A percentile compares a stretch with the other conserved stretches of the same genome.
Conservation (phyloP, 2,888 invertebrate genomes). For the Tribolium freemani region DNA sequence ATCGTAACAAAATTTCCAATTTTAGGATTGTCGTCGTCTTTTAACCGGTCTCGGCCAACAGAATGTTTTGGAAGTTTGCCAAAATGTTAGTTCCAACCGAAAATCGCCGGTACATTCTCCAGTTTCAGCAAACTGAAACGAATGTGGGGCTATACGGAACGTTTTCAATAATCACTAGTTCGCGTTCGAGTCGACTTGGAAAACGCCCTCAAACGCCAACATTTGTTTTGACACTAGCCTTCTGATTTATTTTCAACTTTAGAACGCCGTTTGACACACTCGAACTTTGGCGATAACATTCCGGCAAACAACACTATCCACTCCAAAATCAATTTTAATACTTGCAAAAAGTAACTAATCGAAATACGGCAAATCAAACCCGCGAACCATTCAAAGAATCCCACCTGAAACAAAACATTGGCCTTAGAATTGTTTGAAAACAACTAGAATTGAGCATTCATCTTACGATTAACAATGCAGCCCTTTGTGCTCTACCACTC, state of each 20-base stretch:
- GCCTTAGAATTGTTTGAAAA: slow-evolving; percentile 40
- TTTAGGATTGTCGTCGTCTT: slow-evolving; percentile 58
- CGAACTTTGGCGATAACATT: too few species aligned
- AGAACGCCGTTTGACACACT: slow-evolving; percentile 46
- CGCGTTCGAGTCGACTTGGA: slow-evolving; percentile 51
- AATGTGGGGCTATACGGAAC: slow-evolving; percentile 58
- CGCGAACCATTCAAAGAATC: slow-evolving; percentile 22
- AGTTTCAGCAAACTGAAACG: slow-evolving; percentile 61
- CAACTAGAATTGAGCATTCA: slow-evolving; percentile 46
- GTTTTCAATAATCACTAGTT: slow-evolving; percentile 61
- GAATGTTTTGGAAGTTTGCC: slow-evolving; percentile 58
- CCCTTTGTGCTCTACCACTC: slow-evolving; percentile 45
- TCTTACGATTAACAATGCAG: slow-evolving; percentile 51
- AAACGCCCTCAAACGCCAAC: slow-evolving; percentile 53
- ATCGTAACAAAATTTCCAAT: slow-evolving; percentile 59
- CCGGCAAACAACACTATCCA: slow-evolving; percentile 26
- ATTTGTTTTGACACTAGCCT: slow-evolving; percentile 59
- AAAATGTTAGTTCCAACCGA: slow-evolving; percentile 56
- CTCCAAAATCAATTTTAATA: not conserved
- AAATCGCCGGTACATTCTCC: slow-evolving; percentile 54
- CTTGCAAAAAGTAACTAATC: slow-evolving; percentile 15
- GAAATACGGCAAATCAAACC: slow-evolving; percentile 16
- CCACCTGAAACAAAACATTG: slow-evolving; percentile 42
- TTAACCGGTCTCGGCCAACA: slow-evolving; percentile 55
- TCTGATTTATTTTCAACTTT: slow-evolving; percentile 57